phyloP scores from a whole-genome alignment of 2,888 invertebrate genomes.

The Heliothis peltigera region DNA sequence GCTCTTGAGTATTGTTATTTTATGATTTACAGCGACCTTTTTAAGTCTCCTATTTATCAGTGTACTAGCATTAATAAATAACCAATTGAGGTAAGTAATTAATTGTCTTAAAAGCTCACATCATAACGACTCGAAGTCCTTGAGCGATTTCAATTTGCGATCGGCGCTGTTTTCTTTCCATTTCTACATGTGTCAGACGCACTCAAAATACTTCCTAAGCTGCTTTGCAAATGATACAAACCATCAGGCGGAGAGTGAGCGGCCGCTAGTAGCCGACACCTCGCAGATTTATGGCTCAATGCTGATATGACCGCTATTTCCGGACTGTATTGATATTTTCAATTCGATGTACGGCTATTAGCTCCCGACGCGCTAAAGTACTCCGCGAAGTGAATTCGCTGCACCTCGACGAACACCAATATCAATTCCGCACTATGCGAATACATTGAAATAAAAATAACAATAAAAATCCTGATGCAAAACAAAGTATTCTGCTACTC shows the following conservation, averaged over 20 bases:
- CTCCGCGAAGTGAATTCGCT: slow-evolving; percentile 77
- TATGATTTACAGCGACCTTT: too few relatives aligned
- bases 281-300: slow-evolving; percentile 83
- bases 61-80: slow-evolving; percentile 31
- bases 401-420: slow-evolving; percentile 65
- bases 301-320: slow-evolving; percentile 83
- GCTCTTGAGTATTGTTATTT: too few relatives aligned
- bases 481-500: slow-evolving; percentile 47
- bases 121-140: slow-evolving; percentile 52
- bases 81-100: slow-evolving; percentile 47
- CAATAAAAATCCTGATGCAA: slow-evolving; percentile 41
- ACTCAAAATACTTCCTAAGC: slow-evolving; percentile 84
- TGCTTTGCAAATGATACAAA: slow-evolving; percentile 88
- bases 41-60: not conserved
- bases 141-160: slow-evolving; percentile 56
- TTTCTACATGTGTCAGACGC: slow-evolving; percentile 55
- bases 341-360: slow-evolving; percentile 80
- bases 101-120: slow-evolving; percentile 47
- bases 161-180: slow-evolving; percentile 52
- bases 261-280: slow-evolving; percentile 86
- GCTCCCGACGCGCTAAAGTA: slow-evolving; percentile 84
- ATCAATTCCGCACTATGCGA: slow-evolving; percentile 41
- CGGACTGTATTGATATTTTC: slow-evolving; percentile 86
- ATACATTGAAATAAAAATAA: slow-evolving; percentile 54
- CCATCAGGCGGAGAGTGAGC: slow-evolving; percentile 86